A percentile compares a stretch with the other conserved stretches of the same genome.
Conservation (phyloP, 2,888 invertebrate species). For the Pyrocoelia pectoralis region DNA sequence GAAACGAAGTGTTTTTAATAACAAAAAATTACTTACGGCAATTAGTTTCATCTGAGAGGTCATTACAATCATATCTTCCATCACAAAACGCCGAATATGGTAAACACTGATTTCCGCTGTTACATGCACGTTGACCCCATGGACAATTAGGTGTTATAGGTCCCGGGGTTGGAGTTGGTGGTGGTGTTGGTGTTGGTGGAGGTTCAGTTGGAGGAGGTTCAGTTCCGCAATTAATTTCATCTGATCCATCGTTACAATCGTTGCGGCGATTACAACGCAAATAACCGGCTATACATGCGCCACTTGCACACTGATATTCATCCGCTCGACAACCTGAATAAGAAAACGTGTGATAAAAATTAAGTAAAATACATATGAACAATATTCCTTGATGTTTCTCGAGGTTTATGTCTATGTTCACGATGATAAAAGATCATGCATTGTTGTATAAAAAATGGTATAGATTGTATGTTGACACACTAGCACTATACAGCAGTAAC, state of each 20-base stretch:
- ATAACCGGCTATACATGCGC: constrained; percentile 65
- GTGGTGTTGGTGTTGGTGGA: constrained; percentile 29
- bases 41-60: constrained; percentile 76
- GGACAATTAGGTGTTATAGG: constrained; percentile 52
- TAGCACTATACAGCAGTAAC: constrained; percentile 2
- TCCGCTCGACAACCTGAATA: constrained; percentile 68
- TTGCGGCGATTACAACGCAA: constrained; percentile 58
- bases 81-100: constrained; percentile 63
- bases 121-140: constrained; percentile 59
- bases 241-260: constrained; percentile 67
- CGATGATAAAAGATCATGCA: neutral
- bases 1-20: neutral
- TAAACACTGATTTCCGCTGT: constrained; percentile 62
- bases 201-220: constrained; percentile 35
- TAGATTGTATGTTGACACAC: neutral
- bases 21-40: constrained; percentile 54
- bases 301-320: constrained; percentile 74
- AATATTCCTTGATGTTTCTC: neutral
- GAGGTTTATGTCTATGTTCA: neutral
- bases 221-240: constrained; percentile 64
- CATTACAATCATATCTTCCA: constrained; percentile 72
- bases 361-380: neutral
- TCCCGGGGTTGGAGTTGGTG: constrained; percentile 19
- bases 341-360: constrained; percentile 1
- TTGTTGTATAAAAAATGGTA: neutral